phyloP scores from a whole-genome alignment of 2,113 vertebrate species.

The Elachura formosa region DNA sequence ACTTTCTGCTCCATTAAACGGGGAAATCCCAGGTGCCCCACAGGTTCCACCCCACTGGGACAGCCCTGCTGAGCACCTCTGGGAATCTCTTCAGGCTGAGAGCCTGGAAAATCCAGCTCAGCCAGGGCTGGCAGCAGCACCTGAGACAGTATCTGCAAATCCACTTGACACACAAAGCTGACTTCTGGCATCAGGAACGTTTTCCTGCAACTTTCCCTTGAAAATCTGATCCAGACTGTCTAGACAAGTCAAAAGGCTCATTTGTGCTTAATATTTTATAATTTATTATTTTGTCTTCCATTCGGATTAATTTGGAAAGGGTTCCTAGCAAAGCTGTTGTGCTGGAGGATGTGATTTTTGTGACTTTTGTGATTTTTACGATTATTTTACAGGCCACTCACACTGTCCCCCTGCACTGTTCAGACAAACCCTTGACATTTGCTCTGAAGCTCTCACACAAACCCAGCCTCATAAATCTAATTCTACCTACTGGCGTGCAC shows the following conservation, averaged over 20 bases:
- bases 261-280: neutral
- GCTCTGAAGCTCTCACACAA: neutral
- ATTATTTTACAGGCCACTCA: neutral
- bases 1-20: neutral
- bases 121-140: neutral
- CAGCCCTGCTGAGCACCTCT: neutral
- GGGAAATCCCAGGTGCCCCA: neutral
- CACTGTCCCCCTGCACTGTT: neutral
- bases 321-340: neutral
- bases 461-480: neutral
- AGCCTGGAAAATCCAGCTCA: neutral
- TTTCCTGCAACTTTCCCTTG: neutral
- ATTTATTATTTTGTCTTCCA: slow-evolving; percentile 22
- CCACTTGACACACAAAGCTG: neutral
- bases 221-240: slow-evolving; percentile 49
- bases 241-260: slow-evolving; percentile 49
- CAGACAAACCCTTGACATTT: neutral
- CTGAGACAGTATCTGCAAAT: slow-evolving; percentile 4
- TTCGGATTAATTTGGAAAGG: neutral
- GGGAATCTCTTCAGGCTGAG: neutral
- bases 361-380: neutral
- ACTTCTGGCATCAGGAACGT: neutral
- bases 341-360: neutral
- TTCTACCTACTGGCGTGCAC: neutral
- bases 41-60: neutral